These are phyloP conservation scores for Lagopus leucura DNA, from an alignment of 2,113 vertebrate species.

Conservation along the genomic window DNA sequence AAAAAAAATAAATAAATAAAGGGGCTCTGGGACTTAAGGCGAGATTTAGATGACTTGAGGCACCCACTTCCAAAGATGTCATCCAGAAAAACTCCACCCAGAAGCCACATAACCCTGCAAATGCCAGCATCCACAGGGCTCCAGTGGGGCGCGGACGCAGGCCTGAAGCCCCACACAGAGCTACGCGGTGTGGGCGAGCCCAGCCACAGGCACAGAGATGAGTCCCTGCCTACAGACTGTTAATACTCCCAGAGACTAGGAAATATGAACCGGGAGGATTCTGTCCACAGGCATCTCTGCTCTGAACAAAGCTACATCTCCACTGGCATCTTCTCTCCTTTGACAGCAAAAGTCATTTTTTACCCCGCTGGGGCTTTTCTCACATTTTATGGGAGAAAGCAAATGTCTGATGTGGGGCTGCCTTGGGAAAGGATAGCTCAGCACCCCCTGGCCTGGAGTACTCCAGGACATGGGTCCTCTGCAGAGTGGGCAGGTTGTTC, in stretches of 20 bases:
- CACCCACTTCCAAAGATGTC: constrained; percentile 45
- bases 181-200: neutral
- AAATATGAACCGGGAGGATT: constrained; percentile 17
- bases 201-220: neutral
- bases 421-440: neutral
- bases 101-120: constrained; percentile 6
- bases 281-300: constrained; percentile 37
- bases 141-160: accelerated
- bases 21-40: constrained; percentile 4
- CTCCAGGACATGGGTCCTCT: neutral
- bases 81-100: constrained; percentile 44
- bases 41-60: constrained; percentile 47
- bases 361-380: neutral
- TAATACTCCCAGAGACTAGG: constrained; percentile 19
- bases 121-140: neutral
- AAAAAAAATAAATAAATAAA: neutral
- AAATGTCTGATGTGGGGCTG: neutral
- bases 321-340: neutral
- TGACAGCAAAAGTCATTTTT: constrained; percentile 12
- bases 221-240: neutral
- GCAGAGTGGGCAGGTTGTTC: neutral
- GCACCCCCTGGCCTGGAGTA: neutral
- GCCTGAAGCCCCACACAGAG: neutral
- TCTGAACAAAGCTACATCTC: constrained; percentile 48
- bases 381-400: neutral